These are phyloP conservation scores for Coregonus sp. DNA, from an alignment of 2,797 vertebrate species.

Conservation along the genomic window DNA sequence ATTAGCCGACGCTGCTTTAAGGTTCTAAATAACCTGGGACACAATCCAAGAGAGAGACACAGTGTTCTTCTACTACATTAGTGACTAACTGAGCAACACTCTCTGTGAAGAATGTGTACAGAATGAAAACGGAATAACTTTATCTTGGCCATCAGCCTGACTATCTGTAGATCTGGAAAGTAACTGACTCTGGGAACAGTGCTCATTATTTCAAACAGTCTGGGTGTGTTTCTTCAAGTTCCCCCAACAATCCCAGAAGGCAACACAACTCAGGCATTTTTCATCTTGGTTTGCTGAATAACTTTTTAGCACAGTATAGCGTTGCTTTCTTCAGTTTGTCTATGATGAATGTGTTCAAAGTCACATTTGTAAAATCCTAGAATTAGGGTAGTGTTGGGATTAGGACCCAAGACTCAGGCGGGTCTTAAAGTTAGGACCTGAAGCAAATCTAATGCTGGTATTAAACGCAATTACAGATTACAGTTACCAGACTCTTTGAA, in stretches of 20 bases:
- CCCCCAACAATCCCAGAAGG: conserved; percentile 33
- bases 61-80: conserved; percentile 40
- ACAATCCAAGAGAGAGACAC: conserved; percentile 45
- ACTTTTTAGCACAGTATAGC: not conserved
- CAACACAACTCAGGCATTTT: conserved; percentile 12
- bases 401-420: not conserved
- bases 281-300: conserved; percentile 18
- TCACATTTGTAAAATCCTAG: not conserved
- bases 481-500: not conserved
- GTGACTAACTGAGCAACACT: conserved; percentile 50
- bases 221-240: conserved; percentile 45
- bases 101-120: conserved; percentile 35
- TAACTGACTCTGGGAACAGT: conserved; percentile 41
- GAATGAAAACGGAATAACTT: conserved; percentile 47
- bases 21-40: conserved; percentile 59
- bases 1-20: conserved; percentile 55
- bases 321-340: too few relatives aligned
- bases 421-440: too few relatives aligned
- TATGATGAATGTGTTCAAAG: too few relatives aligned
- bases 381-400: not conserved
- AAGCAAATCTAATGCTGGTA: not conserved
- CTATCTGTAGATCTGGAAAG: conserved; percentile 54
- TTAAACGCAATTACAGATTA: not conserved
- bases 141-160: conserved; percentile 46
- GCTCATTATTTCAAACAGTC: conserved; percentile 50